Evolutionary conservation across 2,888 invertebrate species (phyloP), one percentile per base, ranked within the genome.

Genomic region (Lomographa bimaculata): DNA sequence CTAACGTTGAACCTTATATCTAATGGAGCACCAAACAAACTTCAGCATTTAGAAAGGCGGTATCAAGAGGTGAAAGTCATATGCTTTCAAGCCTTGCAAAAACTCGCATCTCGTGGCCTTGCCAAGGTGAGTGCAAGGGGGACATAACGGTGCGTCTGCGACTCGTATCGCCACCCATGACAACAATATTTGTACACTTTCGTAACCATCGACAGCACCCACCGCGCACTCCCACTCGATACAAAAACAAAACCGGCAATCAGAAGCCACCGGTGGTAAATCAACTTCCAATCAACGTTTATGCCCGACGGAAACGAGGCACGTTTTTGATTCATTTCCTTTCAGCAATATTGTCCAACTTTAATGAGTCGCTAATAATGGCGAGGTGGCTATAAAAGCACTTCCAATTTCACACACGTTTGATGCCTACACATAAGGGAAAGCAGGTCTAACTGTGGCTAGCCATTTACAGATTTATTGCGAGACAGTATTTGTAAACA

Each of bases 41-140:
- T 77, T 78, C 73, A 76, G 76, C 52, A 69, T 84, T 87, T 89
- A 85, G 86, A 89, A 87, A 87, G 87, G 85, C 72, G 64, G 67
- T 77, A 56, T 60, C 69, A 74, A 83, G 79, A 79, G 89, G 89
- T 84, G 87, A 89, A 89, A 89, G 89, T 89, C 84, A 79, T 82
- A 66, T 75, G 80, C 79, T 79, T 78, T 81, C 75, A 71, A 68
- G 72, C 67, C 72, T 79, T 80, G 87, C 86, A 87, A 89, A 89
- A 89, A 86, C 83, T 81, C 71, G 73, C 81, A 80, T 81, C 85
- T 78, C 74, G 76, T 85, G 87, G 87, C 89, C 89, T 89, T 89
- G 89, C 76, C 87, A 87, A 87, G 87, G 87, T 87, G 77, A 87
- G 66, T 80, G 81, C 83, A 84, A 80, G 76, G 79, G 82, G 85